A percentile compares a stretch with the other conserved stretches of the same genome.
These are phyloP conservation scores for Stenodema calcarata DNA, from an alignment of 2,888 invertebrate genomes.

Conservation along the genomic window DNA sequence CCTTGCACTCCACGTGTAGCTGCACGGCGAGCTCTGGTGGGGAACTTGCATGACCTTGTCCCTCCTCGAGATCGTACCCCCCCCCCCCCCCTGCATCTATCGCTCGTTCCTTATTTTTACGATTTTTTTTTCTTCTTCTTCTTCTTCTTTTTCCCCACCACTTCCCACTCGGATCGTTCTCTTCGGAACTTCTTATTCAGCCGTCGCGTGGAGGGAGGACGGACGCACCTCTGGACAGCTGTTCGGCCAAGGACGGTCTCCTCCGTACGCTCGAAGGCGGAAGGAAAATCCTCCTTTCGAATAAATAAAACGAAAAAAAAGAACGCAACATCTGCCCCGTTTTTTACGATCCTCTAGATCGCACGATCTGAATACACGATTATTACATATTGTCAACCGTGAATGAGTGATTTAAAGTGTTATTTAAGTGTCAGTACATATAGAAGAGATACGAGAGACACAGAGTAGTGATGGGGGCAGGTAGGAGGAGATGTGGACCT, in stretches of 20 bases:
- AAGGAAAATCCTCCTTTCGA: background rate
- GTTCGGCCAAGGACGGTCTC: background rate
- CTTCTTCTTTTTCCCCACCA: background rate
- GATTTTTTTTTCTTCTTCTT: background rate
- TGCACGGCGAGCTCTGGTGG: background rate
- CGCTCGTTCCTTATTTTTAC: background rate
- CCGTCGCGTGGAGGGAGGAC: background rate
- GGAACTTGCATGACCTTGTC: background rate
- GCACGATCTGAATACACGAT: no score
- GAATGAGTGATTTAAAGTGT: no score
- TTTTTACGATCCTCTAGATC: background rate
- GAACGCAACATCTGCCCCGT: no score
- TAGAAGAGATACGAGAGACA: no score
- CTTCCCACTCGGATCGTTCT: background rate
- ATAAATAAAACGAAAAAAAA: background rate
- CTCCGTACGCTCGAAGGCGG: background rate
- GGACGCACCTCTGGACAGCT: background rate
- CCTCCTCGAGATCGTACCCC: background rate
- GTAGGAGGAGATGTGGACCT: no score
- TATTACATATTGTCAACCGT: no score
- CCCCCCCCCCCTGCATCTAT: background rate
- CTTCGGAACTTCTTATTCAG: background rate
- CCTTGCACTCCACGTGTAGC: constrained; percentile 11
- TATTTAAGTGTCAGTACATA: no score
- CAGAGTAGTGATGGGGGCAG: no score